Evolutionary conservation across 2,797 vertebrate species (phyloP).

Genomic region (Dermochelys coriacea): DNA sequence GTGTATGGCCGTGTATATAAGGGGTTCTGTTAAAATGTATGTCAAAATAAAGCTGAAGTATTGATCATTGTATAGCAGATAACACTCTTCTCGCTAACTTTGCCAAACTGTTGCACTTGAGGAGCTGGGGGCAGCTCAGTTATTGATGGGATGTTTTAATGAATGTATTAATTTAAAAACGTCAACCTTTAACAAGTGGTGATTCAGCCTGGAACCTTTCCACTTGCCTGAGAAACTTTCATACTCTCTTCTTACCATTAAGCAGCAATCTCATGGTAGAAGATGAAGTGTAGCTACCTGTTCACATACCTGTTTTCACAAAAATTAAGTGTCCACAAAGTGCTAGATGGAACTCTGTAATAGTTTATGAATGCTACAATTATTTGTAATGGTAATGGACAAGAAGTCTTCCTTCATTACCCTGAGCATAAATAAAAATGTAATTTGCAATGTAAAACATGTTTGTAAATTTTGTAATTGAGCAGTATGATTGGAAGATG

Average conservation of each 20-base stretch:
- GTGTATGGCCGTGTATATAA: background rate
- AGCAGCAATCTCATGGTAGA: constrained; percentile 23
- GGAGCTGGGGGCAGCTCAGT: constrained; percentile 19
- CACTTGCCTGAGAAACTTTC: background rate
- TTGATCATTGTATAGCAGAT: background rate
- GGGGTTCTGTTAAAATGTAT: background rate
- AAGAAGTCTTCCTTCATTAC: constrained; percentile 59
- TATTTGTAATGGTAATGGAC: background rate
- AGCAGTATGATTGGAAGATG: constrained; percentile 61
- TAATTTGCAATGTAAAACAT: constrained; percentile 67
- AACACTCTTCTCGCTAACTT: constrained; percentile 37
- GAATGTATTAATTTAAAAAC: background rate
- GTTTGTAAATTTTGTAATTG: constrained; percentile 48
- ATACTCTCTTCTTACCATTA: constrained; percentile 7
- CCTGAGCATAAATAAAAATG: constrained; percentile 47
- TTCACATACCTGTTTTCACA: constrained; percentile 15
- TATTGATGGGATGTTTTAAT: constrained; percentile 20
- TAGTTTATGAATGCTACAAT: background rate
- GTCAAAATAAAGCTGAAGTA: constrained; percentile 3
- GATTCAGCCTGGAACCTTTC: background rate
- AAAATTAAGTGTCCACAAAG: constrained; percentile 12
- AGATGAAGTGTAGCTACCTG: background rate
- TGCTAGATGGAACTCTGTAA: background rate
- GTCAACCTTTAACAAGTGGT: background rate
- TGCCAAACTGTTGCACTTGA: constrained; percentile 57